Base-by-base conservation (phyloP, 2,113 vertebrate species). In the Labeo rohita region DNA sequence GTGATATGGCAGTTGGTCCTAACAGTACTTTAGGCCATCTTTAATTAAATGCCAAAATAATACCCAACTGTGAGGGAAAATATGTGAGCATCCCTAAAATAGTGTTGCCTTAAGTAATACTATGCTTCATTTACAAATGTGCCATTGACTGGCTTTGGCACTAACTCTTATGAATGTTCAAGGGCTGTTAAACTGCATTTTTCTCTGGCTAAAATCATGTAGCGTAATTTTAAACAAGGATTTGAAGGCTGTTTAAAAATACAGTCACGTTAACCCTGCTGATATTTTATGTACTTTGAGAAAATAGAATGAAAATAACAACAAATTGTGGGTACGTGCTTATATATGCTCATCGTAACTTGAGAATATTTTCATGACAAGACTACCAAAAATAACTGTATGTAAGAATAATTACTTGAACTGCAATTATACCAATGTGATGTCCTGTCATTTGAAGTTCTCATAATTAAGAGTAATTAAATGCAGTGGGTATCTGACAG, bases 1-100 rank as follows among this genome's bases (percentile, higher is more conserved):
- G 56, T 61, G 56, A 18, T 3, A 61, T 61, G 56, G 8, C 56
- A 61, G 56, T 70, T 63, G 63, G 49, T 54, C 68, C 63, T 87
- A 39, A 77, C 83, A 34, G 43, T 63, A 70, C 89, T 50, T 28
- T 23, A 70, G 89, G 90, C 84, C 77, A 66, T 68, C n/a, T 86
- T 89, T 91, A 86, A 91, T 90, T 89, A 88, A 86, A 88, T 84
- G 81, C 54, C 36, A 85, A 82, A 89, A 84, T 65, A 83, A 85
- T 84, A 21, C 72, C 75, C 28, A 68, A 79, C 39, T 13, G 75
- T 78, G 80, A 59, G 63, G 47, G 23, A 15, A 39, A 63, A 72
- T 68, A 83, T 84, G 52, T 54, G 15, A 50, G 70, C 47, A 43
- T 65, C 18, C 49, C 72, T 28, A 47, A 45, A 75, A 65, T 43